Evolutionary conservation across 2,888 invertebrate genomes (phyloP).

Genomic region (Agrotis puta): DNA sequence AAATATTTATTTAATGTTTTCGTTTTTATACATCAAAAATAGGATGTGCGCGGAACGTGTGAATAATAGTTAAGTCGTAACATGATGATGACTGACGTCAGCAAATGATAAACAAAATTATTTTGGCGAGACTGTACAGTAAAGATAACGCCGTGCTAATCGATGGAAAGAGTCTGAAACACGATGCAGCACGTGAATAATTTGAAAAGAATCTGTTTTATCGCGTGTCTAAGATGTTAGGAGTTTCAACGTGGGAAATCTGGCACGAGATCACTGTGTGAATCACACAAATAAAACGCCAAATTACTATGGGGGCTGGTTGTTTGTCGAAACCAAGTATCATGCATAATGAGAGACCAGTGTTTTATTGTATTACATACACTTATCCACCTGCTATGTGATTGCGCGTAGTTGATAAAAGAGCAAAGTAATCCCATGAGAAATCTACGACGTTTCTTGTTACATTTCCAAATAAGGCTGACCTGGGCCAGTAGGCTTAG

Average conservation of each 20-base stretch:
- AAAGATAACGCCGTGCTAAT: constrained; percentile 47
- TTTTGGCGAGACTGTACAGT: constrained; percentile 38
- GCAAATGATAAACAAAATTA: constrained; percentile 62
- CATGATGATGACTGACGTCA: constrained; percentile 60
- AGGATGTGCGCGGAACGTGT: constrained; percentile 58
- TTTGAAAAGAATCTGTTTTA: constrained; percentile 71
- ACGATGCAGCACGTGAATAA: constrained; percentile 70
- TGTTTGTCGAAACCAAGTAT: constrained; percentile 57
- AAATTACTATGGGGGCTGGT: constrained; percentile 57
- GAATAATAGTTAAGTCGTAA: constrained; percentile 58
- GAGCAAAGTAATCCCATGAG: constrained; percentile 77
- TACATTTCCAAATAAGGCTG: constrained; percentile 79
- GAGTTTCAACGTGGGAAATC: constrained; percentile 76
- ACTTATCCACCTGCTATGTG: constrained; percentile 66
- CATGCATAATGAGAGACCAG: constrained; percentile 52
- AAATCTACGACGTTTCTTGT: constrained; percentile 75
- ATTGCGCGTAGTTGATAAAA: constrained; percentile 69
- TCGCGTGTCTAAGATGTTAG: constrained; percentile 70
- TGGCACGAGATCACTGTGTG: constrained; percentile 77
- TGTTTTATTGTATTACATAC: constrained; percentile 61
- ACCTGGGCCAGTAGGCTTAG: constrained; percentile 73
- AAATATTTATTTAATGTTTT: constrained; percentile 67
- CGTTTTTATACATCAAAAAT: constrained; percentile 64
- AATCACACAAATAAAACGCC: constrained; percentile 72
- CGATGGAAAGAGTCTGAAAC: constrained; percentile 57